Conservation (phyloP, 23 tunicate genomes). For the Pegea sp. region DNA sequence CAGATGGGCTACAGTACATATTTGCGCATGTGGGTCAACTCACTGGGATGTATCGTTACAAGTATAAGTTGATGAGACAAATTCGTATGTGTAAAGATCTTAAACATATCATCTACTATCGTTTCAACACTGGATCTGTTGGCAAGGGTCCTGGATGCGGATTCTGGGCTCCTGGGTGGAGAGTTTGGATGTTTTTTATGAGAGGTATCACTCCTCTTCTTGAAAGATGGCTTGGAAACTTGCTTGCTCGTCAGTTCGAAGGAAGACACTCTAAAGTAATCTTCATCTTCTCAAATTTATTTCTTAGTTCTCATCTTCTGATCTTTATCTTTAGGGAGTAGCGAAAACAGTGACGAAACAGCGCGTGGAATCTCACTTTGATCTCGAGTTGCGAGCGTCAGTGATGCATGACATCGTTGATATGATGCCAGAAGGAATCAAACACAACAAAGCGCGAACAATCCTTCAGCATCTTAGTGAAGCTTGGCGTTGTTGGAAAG, state of each 20-base stretch:
- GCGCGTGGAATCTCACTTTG: constrained; percentile 94
- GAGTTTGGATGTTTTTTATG: constrained; percentile 97
- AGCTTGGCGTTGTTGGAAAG: constrained; percentile 99
- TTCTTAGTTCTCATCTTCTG: background rate
- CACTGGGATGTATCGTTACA: constrained; percentile 98
- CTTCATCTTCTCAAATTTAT: background rate
- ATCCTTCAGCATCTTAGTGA: constrained; percentile 95
- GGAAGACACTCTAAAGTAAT: constrained; percentile 88
- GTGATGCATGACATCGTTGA: constrained; percentile 99
- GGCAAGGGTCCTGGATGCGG: constrained; percentile 99
- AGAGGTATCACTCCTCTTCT: constrained; percentile 92
- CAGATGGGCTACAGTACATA: constrained; percentile 91
- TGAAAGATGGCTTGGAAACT: constrained; percentile 94
- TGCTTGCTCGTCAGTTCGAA: constrained; percentile 96
- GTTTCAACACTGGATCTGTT: constrained; percentile 98
- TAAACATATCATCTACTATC: constrained; percentile 92
- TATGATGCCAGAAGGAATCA: constrained; percentile 99
- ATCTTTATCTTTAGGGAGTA: constrained; percentile 41
- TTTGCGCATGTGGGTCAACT: constrained; percentile 97
- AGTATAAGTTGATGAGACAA: constrained; percentile 94
- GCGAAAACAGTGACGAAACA: constrained; percentile 99
- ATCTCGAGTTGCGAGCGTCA: constrained; percentile 93
- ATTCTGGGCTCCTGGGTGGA: constrained; percentile 99
- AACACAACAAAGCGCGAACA: constrained; percentile 95
- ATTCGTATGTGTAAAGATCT: constrained; percentile 98